These are phyloP conservation scores for Lasioglossum morio DNA, from an alignment of 2,888 invertebrate genomes.

Conservation along the genomic window DNA sequence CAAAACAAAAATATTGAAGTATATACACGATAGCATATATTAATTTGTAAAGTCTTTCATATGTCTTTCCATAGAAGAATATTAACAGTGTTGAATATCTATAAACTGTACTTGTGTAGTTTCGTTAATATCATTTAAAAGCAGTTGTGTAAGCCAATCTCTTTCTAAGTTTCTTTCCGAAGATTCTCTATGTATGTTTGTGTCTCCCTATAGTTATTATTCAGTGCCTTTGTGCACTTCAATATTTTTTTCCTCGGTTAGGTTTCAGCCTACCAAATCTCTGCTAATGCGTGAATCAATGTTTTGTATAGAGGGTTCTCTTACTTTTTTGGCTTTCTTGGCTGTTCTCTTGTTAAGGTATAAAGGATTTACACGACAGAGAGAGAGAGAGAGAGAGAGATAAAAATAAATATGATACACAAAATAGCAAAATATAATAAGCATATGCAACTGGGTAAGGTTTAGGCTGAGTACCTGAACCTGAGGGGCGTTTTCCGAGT, in stretches of 20 bases:
- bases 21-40: constrained; percentile 24
- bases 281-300: constrained; percentile 30
- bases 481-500: constrained; percentile 84
- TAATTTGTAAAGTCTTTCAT: constrained; percentile 17
- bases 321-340: constrained; percentile 18
- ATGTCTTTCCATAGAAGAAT: constrained; percentile 26
- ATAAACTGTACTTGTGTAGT: not conserved
- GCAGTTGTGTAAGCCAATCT: constrained; percentile 21
- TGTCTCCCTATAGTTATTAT: constrained; percentile 13
- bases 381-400: constrained; percentile 29
- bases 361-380: constrained; percentile 46
- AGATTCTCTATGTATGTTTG: not conserved
- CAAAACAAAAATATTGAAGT: constrained; percentile 38
- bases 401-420: constrained; percentile 60
- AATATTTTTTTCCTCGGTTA: constrained; percentile 59
- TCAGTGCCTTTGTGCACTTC: constrained; percentile 29
- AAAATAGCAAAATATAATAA: constrained; percentile 73
- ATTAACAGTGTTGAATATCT: constrained; percentile 27
- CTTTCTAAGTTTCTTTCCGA: not conserved
- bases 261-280: constrained; percentile 63
- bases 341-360: constrained; percentile 28
- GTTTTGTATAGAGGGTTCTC: constrained; percentile 11
- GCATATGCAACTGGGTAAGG: constrained; percentile 79
- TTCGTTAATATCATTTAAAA: constrained; percentile 9
- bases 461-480: constrained; percentile 84